phyloP scores from a whole-genome alignment of 2,797 vertebrate species.

The Alauda arvensis region DNA sequence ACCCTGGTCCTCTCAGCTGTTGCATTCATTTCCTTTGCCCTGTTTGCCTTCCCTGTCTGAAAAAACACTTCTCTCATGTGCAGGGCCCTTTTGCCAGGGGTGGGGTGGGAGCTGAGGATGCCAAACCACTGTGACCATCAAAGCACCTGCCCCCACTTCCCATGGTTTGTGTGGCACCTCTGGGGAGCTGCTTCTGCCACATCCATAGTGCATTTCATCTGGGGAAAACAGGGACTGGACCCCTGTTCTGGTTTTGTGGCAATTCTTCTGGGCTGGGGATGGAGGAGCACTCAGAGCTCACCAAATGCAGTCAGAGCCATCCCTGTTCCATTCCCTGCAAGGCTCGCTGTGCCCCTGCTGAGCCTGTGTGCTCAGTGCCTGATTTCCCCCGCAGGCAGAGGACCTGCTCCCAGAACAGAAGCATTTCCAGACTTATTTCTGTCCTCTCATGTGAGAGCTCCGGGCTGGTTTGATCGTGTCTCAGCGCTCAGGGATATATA shows the following conservation, averaged over 20 bases:
- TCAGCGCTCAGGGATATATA: neutral
- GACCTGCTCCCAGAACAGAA: neutral
- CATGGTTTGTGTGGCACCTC: rapidly evolving
- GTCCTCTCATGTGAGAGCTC: neutral
- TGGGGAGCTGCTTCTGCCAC: neutral
- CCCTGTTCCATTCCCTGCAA: neutral
- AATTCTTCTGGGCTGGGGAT: neutral
- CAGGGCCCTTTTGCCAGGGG: neutral
- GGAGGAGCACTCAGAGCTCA: neutral
- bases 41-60: neutral
- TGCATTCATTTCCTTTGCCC: neutral
- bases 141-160: neutral
- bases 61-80: neutral
- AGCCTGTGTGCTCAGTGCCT: neutral
- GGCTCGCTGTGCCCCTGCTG: neutral
- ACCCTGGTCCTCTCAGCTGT: neutral
- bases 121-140: neutral
- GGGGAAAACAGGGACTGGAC: neutral
- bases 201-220: neutral
- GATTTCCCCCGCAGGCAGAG: neutral
- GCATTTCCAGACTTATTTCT: neutral
- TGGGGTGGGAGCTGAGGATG: neutral
- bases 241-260: neutral
- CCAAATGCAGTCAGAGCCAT: rapidly evolving
- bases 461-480: neutral